Evolutionary conservation across 2,113 vertebrate species (phyloP).

Genomic region (Leiothrix lutea): DNA sequence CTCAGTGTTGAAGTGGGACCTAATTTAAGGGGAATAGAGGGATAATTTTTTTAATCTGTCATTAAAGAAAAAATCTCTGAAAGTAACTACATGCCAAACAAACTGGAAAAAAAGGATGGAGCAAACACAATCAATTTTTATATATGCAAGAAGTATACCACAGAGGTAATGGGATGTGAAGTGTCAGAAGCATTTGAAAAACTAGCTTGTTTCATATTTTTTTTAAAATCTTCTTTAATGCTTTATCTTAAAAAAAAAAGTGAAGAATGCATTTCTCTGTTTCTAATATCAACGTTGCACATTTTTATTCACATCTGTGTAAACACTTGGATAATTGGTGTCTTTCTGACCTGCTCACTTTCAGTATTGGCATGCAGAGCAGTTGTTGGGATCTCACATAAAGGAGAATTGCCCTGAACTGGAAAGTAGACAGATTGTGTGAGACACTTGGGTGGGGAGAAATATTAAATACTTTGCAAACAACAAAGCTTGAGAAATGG

Average conservation of each 20-base stretch:
- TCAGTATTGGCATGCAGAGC: neutral
- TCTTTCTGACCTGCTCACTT: neutral
- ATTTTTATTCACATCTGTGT: conserved; percentile 43
- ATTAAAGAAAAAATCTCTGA: neutral
- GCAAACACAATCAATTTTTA: neutral
- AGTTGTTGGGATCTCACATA: neutral
- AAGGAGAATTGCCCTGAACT: neutral
- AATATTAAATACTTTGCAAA: neutral
- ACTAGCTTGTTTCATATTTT: neutral
- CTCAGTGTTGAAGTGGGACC: neutral
- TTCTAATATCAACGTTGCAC: neutral
- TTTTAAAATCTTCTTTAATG: neutral
- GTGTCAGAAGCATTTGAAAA: neutral
- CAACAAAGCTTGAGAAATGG: neutral
- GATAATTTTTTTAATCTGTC: neutral
- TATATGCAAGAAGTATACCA: neutral
- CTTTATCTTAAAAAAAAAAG: neutral
- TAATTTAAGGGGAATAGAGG: neutral
- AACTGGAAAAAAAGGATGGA: neutral
- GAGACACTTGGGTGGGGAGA: neutral
- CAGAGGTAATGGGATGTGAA: neutral
- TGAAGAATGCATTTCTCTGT: neutral
- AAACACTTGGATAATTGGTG: neutral
- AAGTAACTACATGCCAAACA: neutral
- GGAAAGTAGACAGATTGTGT: neutral